Evolutionary conservation across 2,113 vertebrate genomes (phyloP), one percentile per base, ranked within the genome.

Genomic region (Vidua macroura): DNA sequence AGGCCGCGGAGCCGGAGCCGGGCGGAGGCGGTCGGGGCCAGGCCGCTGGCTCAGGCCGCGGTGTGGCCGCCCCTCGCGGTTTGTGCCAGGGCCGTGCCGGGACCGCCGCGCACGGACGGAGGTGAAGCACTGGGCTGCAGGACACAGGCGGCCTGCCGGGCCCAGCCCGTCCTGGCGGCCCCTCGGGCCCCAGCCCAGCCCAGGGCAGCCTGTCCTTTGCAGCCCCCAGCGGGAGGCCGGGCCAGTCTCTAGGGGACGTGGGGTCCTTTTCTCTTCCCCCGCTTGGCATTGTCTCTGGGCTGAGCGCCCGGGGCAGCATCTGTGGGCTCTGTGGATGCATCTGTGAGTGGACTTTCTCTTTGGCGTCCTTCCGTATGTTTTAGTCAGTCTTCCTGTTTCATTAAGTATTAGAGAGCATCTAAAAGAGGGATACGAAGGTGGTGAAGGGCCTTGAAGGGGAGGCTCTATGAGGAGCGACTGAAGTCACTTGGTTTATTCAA

Each of bases 191-290:
- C 52, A 13, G 16, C 46, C 41, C 53, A 1, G 41, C 31, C 44
- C 78, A 0, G 22, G 44, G 66, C 75, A 58, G 66, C 79, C 77
- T 44, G 4, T 12, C 52, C 37, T 43, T 25, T 3, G 73, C 76
- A 30, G 77, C 66, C 14, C n/a, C 37, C 0, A 22, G 77, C 66
- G 21, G n/a, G 58, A 58, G 37, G 39, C 35, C 4, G 27, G 48
- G 46, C 23, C 35, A 3, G 7, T 31, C 22, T 52, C 37, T 4
- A 5, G n/a, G 35, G 5, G 3, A 7, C 25, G 1, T 12, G 69
- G 56, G 43, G 7, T 24, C 68, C 39, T 23, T 6, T 64, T 41
- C 28, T 28, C 3, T 31, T n/a, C 16, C 35, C 16, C 52, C 3
- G 5, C 31, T 33, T 10, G 39, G 56, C 14, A 0, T 6, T 33